A percentile compares a stretch with the other conserved stretches of the same genome.
Conservation (phyloP, 2,113 vertebrate species). For the Ophthalmolycus amberensis region DNA sequence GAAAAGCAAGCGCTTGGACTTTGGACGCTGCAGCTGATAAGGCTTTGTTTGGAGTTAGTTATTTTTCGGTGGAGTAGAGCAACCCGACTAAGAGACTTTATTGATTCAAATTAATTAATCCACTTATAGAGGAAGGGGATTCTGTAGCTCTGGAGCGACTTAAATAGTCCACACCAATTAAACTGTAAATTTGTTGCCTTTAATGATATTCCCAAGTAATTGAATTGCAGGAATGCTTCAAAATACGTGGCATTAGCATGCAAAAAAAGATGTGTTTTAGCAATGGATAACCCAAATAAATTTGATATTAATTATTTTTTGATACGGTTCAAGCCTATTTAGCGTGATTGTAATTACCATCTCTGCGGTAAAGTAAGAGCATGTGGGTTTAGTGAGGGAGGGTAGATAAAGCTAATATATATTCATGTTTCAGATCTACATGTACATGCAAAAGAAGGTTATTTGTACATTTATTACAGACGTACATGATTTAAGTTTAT, state of each 20-base stretch:
- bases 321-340: slow-evolving; percentile 80
- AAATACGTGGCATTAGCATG: slow-evolving; percentile 83
- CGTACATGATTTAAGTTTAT: slow-evolving; percentile 33
- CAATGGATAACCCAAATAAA: slow-evolving; percentile 84
- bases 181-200: slow-evolving; percentile 84
- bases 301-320: slow-evolving; percentile 83
- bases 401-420: slow-evolving; percentile 73
- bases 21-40: slow-evolving; percentile 71
- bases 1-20: slow-evolving; percentile 67
- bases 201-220: slow-evolving; percentile 85
- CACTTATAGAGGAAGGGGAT: slow-evolving; percentile 82
- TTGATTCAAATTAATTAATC: slow-evolving; percentile 89
- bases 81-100: slow-evolving; percentile 78
- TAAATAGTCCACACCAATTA: slow-evolving; percentile 85
- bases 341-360: slow-evolving; percentile 77
- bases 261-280: slow-evolving; percentile 77
- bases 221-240: slow-evolving; percentile 83
- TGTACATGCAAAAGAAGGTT: slow-evolving; percentile 25
- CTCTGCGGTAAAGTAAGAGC: slow-evolving; percentile 63
- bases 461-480: slow-evolving; percentile 16
- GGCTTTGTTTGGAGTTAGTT: slow-evolving; percentile 70
- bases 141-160: slow-evolving; percentile 77
- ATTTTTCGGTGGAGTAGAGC: slow-evolving; percentile 61
- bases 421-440: slow-evolving; percentile 67
- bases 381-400: slow-evolving; percentile 61